Conservation (phyloP, 1,140 invertebrate species). For the Apis cerana region DNA sequence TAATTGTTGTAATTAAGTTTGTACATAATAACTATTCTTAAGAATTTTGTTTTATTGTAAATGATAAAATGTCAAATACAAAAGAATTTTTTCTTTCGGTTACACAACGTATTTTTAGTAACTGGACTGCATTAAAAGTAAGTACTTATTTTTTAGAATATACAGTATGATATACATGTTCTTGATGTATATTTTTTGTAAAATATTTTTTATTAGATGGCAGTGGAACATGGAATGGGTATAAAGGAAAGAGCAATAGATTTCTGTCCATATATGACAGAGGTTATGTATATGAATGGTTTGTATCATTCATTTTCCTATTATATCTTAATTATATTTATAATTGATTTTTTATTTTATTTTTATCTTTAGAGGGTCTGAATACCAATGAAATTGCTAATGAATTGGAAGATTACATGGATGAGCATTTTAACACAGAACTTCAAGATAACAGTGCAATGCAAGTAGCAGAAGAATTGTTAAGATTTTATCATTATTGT, state of each 20-base stretch:
- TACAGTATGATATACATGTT: background rate
- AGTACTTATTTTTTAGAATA: background rate
- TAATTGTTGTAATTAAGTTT: background rate
- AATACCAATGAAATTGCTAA: conserved; percentile 61
- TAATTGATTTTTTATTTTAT: conserved; percentile 5
- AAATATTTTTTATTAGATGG: conserved; percentile 65
- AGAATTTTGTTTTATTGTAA: background rate
- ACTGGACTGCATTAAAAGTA: conserved; percentile 76
- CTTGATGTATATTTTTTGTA: background rate
- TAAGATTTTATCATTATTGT: conserved; percentile 70
- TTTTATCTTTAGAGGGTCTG: conserved; percentile 63
- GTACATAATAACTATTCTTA: background rate
- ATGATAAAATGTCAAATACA: conserved; percentile 56
- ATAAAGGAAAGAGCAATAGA: conserved; percentile 59
- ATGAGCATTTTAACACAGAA: conserved; percentile 68
- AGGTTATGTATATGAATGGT: conserved; percentile 72
- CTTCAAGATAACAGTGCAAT: conserved; percentile 71
- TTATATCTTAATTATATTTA: background rate
- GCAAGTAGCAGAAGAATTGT: conserved; percentile 72
- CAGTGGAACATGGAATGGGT: conserved; percentile 73
- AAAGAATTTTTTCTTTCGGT: conserved; percentile 65
- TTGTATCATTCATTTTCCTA: conserved; percentile 17
- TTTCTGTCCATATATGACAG: conserved; percentile 69
- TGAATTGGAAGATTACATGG: conserved; percentile 73
- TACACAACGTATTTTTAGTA: conserved; percentile 72